Evolutionary conservation across 2,797 vertebrate genomes (phyloP).

Genomic region (Anabas testudineus): DNA sequence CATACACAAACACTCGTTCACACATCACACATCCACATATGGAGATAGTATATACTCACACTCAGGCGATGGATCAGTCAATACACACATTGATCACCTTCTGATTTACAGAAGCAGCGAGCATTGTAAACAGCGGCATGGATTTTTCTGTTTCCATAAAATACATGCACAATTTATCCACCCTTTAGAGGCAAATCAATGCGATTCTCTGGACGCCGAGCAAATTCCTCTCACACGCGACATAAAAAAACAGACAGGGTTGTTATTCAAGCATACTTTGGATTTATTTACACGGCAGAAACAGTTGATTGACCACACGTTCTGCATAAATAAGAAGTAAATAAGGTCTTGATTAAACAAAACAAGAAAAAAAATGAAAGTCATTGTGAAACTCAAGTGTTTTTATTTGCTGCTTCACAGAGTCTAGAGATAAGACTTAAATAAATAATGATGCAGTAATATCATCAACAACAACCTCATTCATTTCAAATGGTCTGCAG

Average conservation of each 20-base stretch:
- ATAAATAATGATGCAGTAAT: slow-evolving; percentile 14
- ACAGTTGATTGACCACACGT: slow-evolving; percentile 23
- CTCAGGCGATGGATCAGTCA: slow-evolving; percentile 66
- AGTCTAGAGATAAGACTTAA: slow-evolving; percentile 8
- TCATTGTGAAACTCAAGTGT: background rate
- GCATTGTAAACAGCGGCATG: slow-evolving; percentile 78
- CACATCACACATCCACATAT: slow-evolving; percentile 18
- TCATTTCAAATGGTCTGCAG: background rate
- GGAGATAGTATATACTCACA: slow-evolving; percentile 49
- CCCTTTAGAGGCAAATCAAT: slow-evolving; percentile 73
- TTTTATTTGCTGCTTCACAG: background rate
- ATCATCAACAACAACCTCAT: background rate
- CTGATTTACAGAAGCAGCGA: slow-evolving; percentile 76
- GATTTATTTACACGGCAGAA: slow-evolving; percentile 41
- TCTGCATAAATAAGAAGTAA: slow-evolving; percentile 3
- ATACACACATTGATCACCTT: slow-evolving; percentile 72
- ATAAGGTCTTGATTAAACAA: slow-evolving; percentile 22
- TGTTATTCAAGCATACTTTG: slow-evolving; percentile 70
- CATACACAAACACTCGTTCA: slow-evolving; percentile 8
- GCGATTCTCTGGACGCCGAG: slow-evolving; percentile 37
- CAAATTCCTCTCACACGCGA: slow-evolving; percentile 36
- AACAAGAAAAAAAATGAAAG: background rate
- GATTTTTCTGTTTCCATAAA: slow-evolving; percentile 81
- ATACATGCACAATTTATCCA: slow-evolving; percentile 73
- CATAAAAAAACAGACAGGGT: slow-evolving; percentile 60